A percentile compares a stretch with the other conserved stretches of the same genome.
Evolutionary conservation across 92 coral and sea anemone genomes (phyloP).

Genomic region (Ricordea florida): DNA sequence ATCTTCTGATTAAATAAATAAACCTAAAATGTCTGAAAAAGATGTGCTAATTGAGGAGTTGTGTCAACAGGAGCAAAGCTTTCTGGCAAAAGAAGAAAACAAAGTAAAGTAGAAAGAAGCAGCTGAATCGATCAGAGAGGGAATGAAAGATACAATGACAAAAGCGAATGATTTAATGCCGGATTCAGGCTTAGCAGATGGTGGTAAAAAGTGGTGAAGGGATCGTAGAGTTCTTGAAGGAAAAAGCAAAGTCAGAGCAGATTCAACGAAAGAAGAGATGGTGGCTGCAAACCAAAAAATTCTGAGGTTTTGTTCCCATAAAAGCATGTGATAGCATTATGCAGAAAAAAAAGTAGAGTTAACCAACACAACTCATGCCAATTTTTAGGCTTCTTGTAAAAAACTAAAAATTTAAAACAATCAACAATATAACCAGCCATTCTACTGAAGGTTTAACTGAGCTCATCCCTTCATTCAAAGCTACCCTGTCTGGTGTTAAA

Average conservation of each 20-base stretch:
- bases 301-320: slow-evolving; percentile 25
- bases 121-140: slow-evolving; percentile 55
- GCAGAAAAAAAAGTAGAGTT: slow-evolving; percentile 14
- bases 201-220: slow-evolving; percentile 40
- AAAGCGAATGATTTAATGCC: slow-evolving; percentile 5
- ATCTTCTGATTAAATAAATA: too few relatives aligned
- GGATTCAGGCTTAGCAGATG: slow-evolving; percentile 31
- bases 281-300: slow-evolving; percentile 31
- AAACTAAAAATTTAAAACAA: slow-evolving; percentile 20
- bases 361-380: slow-evolving; percentile 13
- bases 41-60: too few relatives aligned
- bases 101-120: slow-evolving; percentile 46
- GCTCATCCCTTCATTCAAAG: slow-evolving; percentile 20
- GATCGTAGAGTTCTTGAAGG: slow-evolving; percentile 49
- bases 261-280: slow-evolving; percentile 24
- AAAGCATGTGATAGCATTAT: slow-evolving; percentile 28
- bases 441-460: slow-evolving; percentile 28
- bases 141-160: slow-evolving; percentile 51
- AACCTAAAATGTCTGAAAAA: too few relatives aligned
- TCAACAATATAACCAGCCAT: slow-evolving; percentile 24
- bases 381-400: slow-evolving; percentile 20
- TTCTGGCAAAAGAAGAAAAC: slow-evolving; percentile 37
- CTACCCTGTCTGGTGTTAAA: slow-evolving; percentile 32
- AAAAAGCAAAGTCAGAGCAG: slow-evolving; percentile 45
- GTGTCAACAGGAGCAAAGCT: slow-evolving; percentile 37